Conservation (phyloP, 2,113 vertebrate genomes). For the Spermophilus dauricus region DNA sequence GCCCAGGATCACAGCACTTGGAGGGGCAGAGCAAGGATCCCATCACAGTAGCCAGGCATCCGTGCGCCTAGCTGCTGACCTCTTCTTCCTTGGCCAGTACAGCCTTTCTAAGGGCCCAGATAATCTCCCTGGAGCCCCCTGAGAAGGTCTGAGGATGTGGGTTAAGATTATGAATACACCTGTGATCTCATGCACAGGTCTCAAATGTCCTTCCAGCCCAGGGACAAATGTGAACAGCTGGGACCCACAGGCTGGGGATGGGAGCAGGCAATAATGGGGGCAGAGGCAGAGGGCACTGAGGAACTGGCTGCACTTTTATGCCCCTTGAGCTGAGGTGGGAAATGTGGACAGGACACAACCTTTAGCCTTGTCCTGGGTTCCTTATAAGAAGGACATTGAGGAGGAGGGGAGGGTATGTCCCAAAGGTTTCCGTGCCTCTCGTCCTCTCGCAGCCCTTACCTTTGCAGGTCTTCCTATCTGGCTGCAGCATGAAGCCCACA, state of each 20-base stretch:
- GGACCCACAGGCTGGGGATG: not conserved
- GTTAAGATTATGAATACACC: not conserved
- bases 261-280: not conserved
- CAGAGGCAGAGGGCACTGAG: not conserved
- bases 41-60: not conserved
- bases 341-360: not conserved
- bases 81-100: not conserved
- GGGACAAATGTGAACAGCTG: not conserved
- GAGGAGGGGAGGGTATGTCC: not conserved
- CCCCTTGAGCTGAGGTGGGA: not conserved
- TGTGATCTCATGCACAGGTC: conserved; percentile 17
- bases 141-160: not conserved
- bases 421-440: fast-evolving
- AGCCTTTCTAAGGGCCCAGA: not conserved
- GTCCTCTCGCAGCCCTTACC: conserved; percentile 85
- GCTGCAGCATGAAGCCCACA: conserved; percentile 97
- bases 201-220: conserved; percentile 11
- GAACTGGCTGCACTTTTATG: not conserved
- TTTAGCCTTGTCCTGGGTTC: not conserved
- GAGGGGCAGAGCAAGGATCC: not conserved
- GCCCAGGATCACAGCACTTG: not conserved
- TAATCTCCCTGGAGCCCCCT: not conserved
- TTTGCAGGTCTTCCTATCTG: conserved; percentile 98
- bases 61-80: not conserved
- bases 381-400: not conserved